Percentiles rank a stretch among this genome's conserved stretches.
phyloP scores from a whole-genome alignment of 2,113 vertebrate genomes.

The Rhegmatorhina hoffmannsi region DNA sequence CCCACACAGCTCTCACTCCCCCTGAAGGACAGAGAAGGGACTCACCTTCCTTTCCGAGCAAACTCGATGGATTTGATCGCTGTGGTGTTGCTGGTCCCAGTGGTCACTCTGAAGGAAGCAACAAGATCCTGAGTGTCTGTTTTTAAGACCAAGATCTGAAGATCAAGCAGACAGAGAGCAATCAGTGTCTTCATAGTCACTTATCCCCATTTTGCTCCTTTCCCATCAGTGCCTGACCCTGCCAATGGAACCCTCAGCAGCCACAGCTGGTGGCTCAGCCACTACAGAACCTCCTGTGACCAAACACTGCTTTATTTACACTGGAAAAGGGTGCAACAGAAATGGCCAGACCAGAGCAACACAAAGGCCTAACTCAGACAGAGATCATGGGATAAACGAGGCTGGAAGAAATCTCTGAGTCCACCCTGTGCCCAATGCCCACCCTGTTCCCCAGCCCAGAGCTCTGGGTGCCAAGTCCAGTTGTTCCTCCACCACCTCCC shows the following conservation, averaged over 20 bases:
- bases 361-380: neutral
- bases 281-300: neutral
- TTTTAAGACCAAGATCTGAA: conserved; percentile 95
- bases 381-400: neutral
- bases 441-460: neutral
- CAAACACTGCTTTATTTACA: neutral
- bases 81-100: conserved; percentile 98
- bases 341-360: neutral
- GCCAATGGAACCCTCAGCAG: neutral
- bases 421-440: neutral
- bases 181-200: neutral
- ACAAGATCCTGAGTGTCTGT: conserved; percentile 95
- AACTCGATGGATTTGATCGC: conserved; percentile 99
- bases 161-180: conserved; percentile 30
- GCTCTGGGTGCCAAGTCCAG: neutral
- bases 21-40: neutral
- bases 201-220: neutral
- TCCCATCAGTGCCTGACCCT: neutral
- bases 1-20: neutral
- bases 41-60: conserved; percentile 96
- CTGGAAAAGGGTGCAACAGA: neutral
- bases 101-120: conserved; percentile 97
- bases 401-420: neutral
- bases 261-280: neutral
- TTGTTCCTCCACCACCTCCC: neutral